Evolutionary conservation across 2,888 invertebrate genomes (phyloP).

Genomic region (Cryptocheilus praepositus): DNA sequence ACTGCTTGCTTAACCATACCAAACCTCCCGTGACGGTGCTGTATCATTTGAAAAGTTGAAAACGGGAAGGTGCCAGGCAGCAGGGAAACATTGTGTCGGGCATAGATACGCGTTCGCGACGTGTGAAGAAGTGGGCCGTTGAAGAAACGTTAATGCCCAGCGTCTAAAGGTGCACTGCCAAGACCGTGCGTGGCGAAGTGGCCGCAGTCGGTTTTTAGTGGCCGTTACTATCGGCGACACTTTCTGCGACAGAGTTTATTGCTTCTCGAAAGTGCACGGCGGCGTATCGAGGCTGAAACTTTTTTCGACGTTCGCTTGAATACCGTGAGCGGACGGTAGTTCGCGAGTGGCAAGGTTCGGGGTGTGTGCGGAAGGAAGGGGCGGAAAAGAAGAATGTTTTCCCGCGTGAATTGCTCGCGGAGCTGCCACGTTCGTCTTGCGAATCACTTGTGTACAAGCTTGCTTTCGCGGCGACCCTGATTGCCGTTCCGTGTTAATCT

Average conservation of each 20-base stretch:
- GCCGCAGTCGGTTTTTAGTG: constrained; percentile 50
- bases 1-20: too few relatives aligned
- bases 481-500: constrained; percentile 1
- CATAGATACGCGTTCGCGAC: constrained; percentile 33
- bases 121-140: constrained; percentile 12
- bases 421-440: too few relatives aligned
- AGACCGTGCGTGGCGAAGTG: constrained; percentile 50
- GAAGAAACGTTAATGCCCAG: constrained; percentile 31
- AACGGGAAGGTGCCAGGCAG: too few relatives aligned
- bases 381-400: too few relatives aligned
- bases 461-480: neutral
- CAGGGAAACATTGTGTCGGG: constrained; percentile 41
- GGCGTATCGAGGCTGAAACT: neutral
- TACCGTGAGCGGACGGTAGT: too few relatives aligned
- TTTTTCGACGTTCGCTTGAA: neutral
- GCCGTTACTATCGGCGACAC: constrained; percentile 51
- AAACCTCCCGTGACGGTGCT: too few relatives aligned
- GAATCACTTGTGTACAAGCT: too few relatives aligned
- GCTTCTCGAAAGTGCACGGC: constrained; percentile 6
- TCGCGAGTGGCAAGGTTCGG: too few relatives aligned
- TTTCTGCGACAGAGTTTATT: constrained; percentile 37
- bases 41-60: too few relatives aligned
- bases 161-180: constrained; percentile 17
- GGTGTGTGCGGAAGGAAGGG: too few relatives aligned
- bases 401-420: too few relatives aligned